Evolutionary conservation across 64 coral and sea anemone species (phyloP), one percentile per base, ranked within the genome.

Genomic region (Montipora capricornis): DNA sequence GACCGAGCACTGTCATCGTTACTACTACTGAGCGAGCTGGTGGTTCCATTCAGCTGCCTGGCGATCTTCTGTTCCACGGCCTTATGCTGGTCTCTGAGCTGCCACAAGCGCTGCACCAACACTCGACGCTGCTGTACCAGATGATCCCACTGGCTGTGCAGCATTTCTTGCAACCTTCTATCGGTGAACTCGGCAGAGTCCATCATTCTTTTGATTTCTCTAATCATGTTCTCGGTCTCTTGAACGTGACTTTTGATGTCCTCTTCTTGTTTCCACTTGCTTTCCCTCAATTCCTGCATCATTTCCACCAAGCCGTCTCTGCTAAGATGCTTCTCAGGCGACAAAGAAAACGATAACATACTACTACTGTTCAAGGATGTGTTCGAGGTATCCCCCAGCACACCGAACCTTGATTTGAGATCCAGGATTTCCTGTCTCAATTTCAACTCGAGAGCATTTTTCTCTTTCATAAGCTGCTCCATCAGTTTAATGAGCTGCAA

Each of bases 381-480:
- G 16, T 49, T 83, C 24, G 52, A 76, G 6, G 67, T 49, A 22
- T 98, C 89, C 15, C 90, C 87, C 7, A 89, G 80, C 19, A 79
- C 80, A 49, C 93, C 83, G 82, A 94, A 98, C 29, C 74, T 91
- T 8, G 93, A 89, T 45, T 98, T 98, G 58, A 98, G 79, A 12
- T 98, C 93, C 46, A 95, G 53, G 13, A 95, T 94, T 74, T 98
- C 96, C 53, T 95, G 68, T 80, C 96, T 88, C 46, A 98, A 53
- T 92, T 98, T 98, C 19, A 98, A 69, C 52, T 98, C 96, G 5
- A 98, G 80, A 8, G 79, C 73, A 71, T 92, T 98, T 74, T 92
- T 98, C 83, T 98, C 96, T 66, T 78, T 92, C 96, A 98, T 95
- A 9, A 98, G 86, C 49, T 98, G 89, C 64, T 98, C 96, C 96